These are phyloP conservation scores for Ennomos erosarius DNA, from an alignment of 2,888 invertebrate species.

Conservation along the genomic window DNA sequence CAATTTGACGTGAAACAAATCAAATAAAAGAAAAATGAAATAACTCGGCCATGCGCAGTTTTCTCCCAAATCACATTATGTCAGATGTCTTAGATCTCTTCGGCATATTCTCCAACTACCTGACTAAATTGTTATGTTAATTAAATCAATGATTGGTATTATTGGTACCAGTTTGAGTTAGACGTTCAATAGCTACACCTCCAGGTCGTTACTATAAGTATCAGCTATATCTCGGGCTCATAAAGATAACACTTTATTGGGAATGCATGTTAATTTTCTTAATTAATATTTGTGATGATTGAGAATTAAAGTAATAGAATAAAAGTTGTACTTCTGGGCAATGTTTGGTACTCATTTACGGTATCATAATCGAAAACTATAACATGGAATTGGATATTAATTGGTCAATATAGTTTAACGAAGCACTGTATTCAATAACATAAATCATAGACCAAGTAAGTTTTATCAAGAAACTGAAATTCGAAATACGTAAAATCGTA, in stretches of 20 bases:
- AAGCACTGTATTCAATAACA: too few species aligned
- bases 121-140: slow-evolving; percentile 12
- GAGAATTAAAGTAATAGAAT: neutral
- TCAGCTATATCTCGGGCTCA: slow-evolving; percentile 14
- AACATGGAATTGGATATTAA: too few species aligned
- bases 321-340: too few species aligned
- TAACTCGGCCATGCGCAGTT: too few species aligned
- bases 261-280: slow-evolving; percentile 26
- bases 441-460: neutral
- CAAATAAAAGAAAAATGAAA: too few species aligned
- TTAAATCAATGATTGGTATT: slow-evolving; percentile 27
- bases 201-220: slow-evolving; percentile 12
- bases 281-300: slow-evolving; percentile 24
- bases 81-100: neutral
- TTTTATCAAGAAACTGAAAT: too few species aligned
- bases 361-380: too few species aligned
- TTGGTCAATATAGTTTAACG: too few species aligned
- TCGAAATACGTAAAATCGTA: too few species aligned
- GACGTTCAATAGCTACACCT: slow-evolving; percentile 18
- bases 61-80: neutral
- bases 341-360: too few species aligned
- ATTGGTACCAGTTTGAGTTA: slow-evolving; percentile 19
- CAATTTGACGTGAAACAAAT: too few species aligned
- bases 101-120: slow-evolving; percentile 18
- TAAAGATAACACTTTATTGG: slow-evolving; percentile 29